Evolutionary conservation across 2,888 invertebrate genomes (phyloP).

Genomic region (Andrena dorsata): DNA sequence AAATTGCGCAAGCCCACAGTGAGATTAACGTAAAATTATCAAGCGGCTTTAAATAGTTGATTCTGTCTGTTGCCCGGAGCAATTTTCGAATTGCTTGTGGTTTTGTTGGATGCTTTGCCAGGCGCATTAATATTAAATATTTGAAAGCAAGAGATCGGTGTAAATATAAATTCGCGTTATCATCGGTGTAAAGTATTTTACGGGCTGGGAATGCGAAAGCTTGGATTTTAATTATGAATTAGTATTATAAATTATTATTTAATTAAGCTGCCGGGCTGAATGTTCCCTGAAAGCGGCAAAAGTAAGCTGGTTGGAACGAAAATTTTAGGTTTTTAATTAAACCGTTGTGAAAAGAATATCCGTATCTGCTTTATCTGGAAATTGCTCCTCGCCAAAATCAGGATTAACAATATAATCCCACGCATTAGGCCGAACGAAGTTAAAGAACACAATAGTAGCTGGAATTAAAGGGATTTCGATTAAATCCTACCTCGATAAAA

Average conservation of each 20-base stretch:
- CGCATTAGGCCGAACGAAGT: not conserved
- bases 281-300: not conserved
- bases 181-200: not conserved
- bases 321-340: not conserved
- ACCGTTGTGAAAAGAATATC: not conserved
- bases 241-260: not conserved
- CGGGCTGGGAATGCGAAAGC: not conserved
- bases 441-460: not conserved
- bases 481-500: not conserved
- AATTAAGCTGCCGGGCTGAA: not conserved
- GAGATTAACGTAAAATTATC: conserved; percentile 6
- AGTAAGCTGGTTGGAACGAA: not conserved
- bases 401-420: conserved; percentile 24
- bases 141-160: too few relatives aligned
- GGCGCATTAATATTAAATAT: too few relatives aligned
- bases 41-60: not conserved
- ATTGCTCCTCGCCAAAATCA: not conserved
- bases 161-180: not conserved
- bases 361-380: not conserved
- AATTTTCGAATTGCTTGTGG: not conserved
- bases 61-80: not conserved
- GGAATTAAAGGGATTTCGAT: not conserved
- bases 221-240: not conserved
- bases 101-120: not conserved
- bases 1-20: too few relatives aligned